Evolutionary conservation across 2,888 invertebrate species (phyloP).

Genomic region (Parnassius glacialis): DNA sequence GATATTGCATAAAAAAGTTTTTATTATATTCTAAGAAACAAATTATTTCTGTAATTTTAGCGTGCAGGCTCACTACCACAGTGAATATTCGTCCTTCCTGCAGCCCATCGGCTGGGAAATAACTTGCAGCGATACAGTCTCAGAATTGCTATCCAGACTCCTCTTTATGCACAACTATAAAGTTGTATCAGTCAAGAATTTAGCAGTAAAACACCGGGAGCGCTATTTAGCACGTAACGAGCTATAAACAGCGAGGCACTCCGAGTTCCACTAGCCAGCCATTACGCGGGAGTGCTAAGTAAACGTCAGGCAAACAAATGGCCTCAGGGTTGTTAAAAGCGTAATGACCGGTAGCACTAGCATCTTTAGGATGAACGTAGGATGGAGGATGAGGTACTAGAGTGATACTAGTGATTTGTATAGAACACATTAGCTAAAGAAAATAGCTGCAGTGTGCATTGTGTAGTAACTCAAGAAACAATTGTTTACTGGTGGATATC

Average conservation of each 20-base stretch:
- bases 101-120: not conserved
- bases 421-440: too few species aligned
- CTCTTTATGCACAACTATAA: slow-evolving; percentile 4
- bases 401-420: too few species aligned
- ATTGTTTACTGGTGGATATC: too few species aligned
- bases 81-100: not conserved
- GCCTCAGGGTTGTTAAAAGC: not conserved
- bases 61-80: not conserved
- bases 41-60: too few species aligned
- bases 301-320: not conserved
- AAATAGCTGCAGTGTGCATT: too few species aligned
- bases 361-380: too few species aligned
- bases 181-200: slow-evolving; percentile 1
- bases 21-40: too few species aligned
- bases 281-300: not conserved
- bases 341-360: not conserved
- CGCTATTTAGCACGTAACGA: slow-evolving; percentile 4
- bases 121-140: not conserved
- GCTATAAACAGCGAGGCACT: slow-evolving; percentile 11
- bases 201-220: slow-evolving; percentile 1
- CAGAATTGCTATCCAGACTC: not conserved
- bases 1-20: too few species aligned
- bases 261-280: not conserved
- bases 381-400: too few species aligned
- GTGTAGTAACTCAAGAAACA: too few species aligned